Evolutionary conservation across 30 jellyfish, hydroid and myxozoan genomes (phyloP), one percentile per base, ranked within the genome.

Genomic region (Chironex yamaguchii): DNA sequence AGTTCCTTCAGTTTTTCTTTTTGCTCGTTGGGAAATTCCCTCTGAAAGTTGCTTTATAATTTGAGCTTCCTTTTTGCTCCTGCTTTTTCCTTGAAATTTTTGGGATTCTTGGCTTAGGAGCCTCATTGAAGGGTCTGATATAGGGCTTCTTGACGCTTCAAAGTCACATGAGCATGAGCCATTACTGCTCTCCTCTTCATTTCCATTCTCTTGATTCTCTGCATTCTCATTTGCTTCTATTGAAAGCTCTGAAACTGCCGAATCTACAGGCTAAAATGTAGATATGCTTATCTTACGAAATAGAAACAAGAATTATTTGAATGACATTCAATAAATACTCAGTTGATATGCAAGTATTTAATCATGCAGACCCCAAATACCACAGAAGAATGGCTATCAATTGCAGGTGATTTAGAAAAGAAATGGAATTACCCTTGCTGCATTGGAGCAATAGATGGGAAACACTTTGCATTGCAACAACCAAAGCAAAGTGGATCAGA

Each of bases 371-470:
- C 66, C 6, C 79, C 89, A 3, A 52, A 65, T 2, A 17, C 89
- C 28, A 14, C 89, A 76, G 66, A 35, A 34, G 62, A 80, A 48
- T 80, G 91, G 91, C 91, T 4, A 17, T 20, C 27, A 29, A 27
- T 48, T 12, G 82, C 91, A 24, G 62, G 36, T 13, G 81, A 80
- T 25, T 80, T 80, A 28, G 53, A 62, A 42, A n/a, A 30, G 63
- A 62, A 80, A 50, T 82, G 86, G 87, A 49, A 82, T 14, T 82
- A 66, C 67, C 87, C 92, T 20, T 66, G 79, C 79, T 82, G 92
- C 76, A 69, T 82, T 4, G 92, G 67, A 36, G 86, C 86, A 66
- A 82, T 82, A 65, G 92, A 82, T 82, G 92, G 86, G 62, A 69
- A 82, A 48, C 87, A 82, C 29, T 49, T 82, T 29, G 92, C 86